These are phyloP conservation scores for Habrosyne pyritoides DNA, from an alignment of 2,888 invertebrate genomes.

Conservation along the genomic window DNA sequence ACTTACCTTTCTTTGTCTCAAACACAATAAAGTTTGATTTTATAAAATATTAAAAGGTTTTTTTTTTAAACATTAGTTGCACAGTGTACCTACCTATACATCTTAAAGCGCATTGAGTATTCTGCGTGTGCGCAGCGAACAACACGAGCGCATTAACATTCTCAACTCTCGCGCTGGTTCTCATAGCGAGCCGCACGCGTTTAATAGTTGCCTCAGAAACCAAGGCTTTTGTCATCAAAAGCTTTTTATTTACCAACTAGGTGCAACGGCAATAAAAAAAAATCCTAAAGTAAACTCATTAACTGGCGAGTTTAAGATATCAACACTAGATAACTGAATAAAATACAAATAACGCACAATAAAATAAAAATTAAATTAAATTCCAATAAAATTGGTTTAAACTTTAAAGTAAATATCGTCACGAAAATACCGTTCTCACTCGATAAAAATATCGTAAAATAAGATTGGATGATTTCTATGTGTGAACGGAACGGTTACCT, in stretches of 20 bases:
- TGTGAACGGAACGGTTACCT: not conserved
- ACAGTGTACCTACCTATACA: constrained; percentile 29
- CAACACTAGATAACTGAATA: not conserved
- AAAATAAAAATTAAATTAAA: constrained; percentile 5
- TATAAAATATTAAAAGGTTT: too few relatives aligned
- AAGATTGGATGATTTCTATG: constrained; percentile 4
- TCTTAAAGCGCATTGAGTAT: constrained; percentile 65
- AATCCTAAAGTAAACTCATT: not conserved
- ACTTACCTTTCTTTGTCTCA: too few relatives aligned
- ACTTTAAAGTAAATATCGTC: constrained; percentile 4
- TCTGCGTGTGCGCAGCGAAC: constrained; percentile 61
- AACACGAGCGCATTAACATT: constrained; percentile 80
- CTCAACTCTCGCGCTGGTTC: constrained; percentile 70
- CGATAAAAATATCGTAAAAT: constrained; percentile 10
- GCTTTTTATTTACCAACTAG: not conserved
- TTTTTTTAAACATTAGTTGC: constrained; percentile 53
- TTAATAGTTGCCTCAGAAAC: constrained; percentile 42
- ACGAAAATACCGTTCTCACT: constrained; percentile 8
- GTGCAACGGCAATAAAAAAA: not conserved
- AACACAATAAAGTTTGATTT: too few relatives aligned
- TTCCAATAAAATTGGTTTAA: not conserved
- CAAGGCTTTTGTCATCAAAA: constrained; percentile 12
- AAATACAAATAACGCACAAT: constrained; percentile 6
- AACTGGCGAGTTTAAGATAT: not conserved
- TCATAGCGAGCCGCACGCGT: constrained; percentile 65